A percentile compares a stretch with the other conserved stretches of the same genome.
Conservation (phyloP, 2,113 vertebrate genomes). For the Notothenia rossii region DNA sequence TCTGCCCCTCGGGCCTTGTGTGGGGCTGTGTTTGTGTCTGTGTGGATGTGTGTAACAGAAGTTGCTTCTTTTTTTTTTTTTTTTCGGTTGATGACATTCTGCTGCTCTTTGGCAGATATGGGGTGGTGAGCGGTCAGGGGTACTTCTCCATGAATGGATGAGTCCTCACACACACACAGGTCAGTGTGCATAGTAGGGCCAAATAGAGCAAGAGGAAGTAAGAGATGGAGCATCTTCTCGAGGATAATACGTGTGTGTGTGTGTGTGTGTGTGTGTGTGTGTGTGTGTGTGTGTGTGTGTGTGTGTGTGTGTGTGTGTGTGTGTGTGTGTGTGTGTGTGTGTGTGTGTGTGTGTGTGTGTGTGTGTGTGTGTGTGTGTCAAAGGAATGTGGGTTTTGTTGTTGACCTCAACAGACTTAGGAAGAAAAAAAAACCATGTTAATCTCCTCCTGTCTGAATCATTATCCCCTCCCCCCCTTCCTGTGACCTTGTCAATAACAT, state of each 20-base stretch:
- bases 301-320: neutral
- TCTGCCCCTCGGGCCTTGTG: slow-evolving; percentile 38
- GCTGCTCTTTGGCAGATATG: slow-evolving; percentile 31
- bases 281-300: neutral
- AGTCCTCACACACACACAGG: slow-evolving; percentile 17
- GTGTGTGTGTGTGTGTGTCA: neutral
- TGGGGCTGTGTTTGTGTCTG: slow-evolving; percentile 28
- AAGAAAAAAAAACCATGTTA: slow-evolving; percentile 9
- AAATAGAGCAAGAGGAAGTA: slow-evolving; percentile 50
- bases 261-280: neutral
- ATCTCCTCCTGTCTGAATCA: slow-evolving; percentile 13
- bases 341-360: neutral
- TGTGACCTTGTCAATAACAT: slow-evolving; percentile 62
- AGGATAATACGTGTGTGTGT: neutral
- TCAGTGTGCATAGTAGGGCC: slow-evolving; percentile 46
- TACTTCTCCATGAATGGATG: slow-evolving; percentile 44
- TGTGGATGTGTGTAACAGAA: neutral
- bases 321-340: neutral
- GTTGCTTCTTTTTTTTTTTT: slow-evolving; percentile 16
- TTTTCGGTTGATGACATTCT: slow-evolving; percentile 31
- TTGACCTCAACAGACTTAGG: slow-evolving; percentile 15
- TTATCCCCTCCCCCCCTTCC: slow-evolving; percentile 14
- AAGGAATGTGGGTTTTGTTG: slow-evolving; percentile 14
- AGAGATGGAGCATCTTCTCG: slow-evolving; percentile 35
- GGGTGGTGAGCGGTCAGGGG: slow-evolving; percentile 15